These are phyloP conservation scores for Platycheirus rosarum DNA, from an alignment of 2,888 invertebrate genomes.

Conservation along the genomic window DNA sequence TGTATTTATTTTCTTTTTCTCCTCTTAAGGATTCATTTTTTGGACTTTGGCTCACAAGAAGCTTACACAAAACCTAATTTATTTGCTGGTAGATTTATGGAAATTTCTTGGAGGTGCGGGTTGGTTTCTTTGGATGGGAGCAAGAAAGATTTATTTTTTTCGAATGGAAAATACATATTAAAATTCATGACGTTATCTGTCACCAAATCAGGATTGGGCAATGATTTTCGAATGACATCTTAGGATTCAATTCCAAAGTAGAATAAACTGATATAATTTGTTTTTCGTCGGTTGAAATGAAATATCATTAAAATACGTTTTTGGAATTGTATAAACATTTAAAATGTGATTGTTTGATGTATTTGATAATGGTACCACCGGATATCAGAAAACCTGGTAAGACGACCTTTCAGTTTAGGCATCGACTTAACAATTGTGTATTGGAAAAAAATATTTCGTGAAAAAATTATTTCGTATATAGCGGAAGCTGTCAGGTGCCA, in stretches of 20 bases:
- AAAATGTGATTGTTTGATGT: too few relatives aligned
- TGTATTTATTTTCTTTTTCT: slow-evolving; percentile 9
- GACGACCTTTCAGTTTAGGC: too few relatives aligned
- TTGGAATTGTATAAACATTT: neutral
- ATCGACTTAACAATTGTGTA: too few relatives aligned
- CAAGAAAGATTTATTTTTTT: slow-evolving; percentile 38
- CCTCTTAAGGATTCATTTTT: slow-evolving; percentile 11
- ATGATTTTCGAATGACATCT: slow-evolving; percentile 37
- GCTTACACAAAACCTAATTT: slow-evolving; percentile 63
- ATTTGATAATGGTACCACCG: too few relatives aligned
- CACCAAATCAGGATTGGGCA: slow-evolving; percentile 39
- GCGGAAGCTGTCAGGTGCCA: too few relatives aligned
- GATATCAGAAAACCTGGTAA: too few relatives aligned
- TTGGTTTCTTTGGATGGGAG: neutral
- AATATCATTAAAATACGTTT: neutral
- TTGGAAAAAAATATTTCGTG: too few relatives aligned
- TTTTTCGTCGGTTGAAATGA: slow-evolving; percentile 7
- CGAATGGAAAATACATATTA: slow-evolving; percentile 35
- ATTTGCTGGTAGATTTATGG: slow-evolving; percentile 52
- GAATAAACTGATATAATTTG: slow-evolving; percentile 8
- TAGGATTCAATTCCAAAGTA: slow-evolving; percentile 12
- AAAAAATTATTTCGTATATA: too few relatives aligned
- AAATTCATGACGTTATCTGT: slow-evolving; percentile 50
- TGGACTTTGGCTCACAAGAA: slow-evolving; percentile 38
- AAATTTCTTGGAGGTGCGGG: slow-evolving; percentile 1